Conservation (phyloP, 2,888 invertebrate species). For the Magallana nippona region DNA sequence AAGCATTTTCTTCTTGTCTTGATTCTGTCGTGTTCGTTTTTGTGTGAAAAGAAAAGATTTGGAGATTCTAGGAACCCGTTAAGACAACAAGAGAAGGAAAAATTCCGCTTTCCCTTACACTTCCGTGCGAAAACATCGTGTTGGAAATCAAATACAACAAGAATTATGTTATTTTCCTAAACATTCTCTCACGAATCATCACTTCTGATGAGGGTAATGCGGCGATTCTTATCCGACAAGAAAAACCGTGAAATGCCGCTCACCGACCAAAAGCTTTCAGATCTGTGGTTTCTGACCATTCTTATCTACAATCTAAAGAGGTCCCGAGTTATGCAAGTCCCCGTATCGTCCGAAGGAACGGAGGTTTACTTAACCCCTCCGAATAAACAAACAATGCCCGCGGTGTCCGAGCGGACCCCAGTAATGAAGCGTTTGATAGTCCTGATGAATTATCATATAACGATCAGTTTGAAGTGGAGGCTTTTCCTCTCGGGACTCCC, state of each 20-base stretch:
- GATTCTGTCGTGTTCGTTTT: too few species aligned
- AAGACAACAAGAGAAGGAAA: background rate
- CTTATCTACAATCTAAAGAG: constrained; percentile 31
- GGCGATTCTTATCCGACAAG: constrained; percentile 22
- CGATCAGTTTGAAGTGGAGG: constrained; percentile 7
- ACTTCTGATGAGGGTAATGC: constrained; percentile 10
- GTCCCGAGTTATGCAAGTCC: constrained; percentile 1
- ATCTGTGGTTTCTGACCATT: background rate
- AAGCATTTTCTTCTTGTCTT: too few species aligned
- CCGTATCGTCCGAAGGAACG: constrained; percentile 9
- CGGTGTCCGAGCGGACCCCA: constrained; percentile 12
- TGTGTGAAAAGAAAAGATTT: too few species aligned
- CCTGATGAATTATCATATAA: constrained; percentile 25
- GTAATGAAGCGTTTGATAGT: constrained; percentile 16
- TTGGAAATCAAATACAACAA: constrained; percentile 8
- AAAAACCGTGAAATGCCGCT: constrained; percentile 25
- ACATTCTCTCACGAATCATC: constrained; percentile 33
- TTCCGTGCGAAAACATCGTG: constrained; percentile 8
- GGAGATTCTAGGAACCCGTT: background rate
- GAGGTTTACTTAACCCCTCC: constrained; percentile 26
- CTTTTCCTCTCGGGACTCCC: background rate
- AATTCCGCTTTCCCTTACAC: background rate
- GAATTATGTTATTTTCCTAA: constrained; percentile 27
- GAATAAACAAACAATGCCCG: constrained; percentile 10
- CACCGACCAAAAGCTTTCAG: constrained; percentile 7